phyloP scores from a whole-genome alignment of 1,140 invertebrate genomes.

The Lerema accius region DNA sequence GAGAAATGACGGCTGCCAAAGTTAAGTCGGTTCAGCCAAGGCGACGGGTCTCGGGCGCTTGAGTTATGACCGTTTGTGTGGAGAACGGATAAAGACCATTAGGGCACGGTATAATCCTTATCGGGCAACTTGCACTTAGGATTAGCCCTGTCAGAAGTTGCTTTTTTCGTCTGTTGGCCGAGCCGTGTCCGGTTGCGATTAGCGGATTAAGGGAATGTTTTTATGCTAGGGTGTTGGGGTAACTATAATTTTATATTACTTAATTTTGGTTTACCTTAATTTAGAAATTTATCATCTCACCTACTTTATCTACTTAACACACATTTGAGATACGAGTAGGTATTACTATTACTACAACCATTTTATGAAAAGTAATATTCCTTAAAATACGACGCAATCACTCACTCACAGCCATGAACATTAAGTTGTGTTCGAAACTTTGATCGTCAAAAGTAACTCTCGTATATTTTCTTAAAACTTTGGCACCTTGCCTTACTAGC shows the following conservation, averaged over 20 bases:
- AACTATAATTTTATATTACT: constrained; percentile 23
- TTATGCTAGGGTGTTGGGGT: constrained; percentile 36
- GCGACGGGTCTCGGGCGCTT: constrained; percentile 54
- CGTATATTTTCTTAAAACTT: constrained; percentile 36
- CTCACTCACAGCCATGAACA: constrained; percentile 1
- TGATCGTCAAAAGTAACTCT: constrained; percentile 11
- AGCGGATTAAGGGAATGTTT: constrained; percentile 60
- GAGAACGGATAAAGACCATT: constrained; percentile 78
- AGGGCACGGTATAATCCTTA: constrained; percentile 79
- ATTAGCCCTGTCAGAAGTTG: constrained; percentile 79
- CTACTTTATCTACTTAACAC: background rate
- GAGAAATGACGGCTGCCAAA: constrained; percentile 82
- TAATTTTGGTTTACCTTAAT: constrained; percentile 24
- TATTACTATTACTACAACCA: background rate
- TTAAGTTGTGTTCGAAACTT: constrained; percentile 9
- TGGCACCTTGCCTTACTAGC: constrained; percentile 47
- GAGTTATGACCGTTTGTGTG: constrained; percentile 79
- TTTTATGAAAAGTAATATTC: background rate
- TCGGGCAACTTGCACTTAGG: constrained; percentile 80
- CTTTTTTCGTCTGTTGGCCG: constrained; percentile 73
- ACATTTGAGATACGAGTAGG: background rate
- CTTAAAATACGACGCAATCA: constrained; percentile 5
- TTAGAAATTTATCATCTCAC: constrained; percentile 9
- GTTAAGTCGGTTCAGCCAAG: constrained; percentile 80
- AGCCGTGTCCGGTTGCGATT: constrained; percentile 72